Evolutionary conservation across 2,888 invertebrate species (phyloP), one percentile per base, ranked within the genome.

Genomic region (Shargacucullia verbasci): DNA sequence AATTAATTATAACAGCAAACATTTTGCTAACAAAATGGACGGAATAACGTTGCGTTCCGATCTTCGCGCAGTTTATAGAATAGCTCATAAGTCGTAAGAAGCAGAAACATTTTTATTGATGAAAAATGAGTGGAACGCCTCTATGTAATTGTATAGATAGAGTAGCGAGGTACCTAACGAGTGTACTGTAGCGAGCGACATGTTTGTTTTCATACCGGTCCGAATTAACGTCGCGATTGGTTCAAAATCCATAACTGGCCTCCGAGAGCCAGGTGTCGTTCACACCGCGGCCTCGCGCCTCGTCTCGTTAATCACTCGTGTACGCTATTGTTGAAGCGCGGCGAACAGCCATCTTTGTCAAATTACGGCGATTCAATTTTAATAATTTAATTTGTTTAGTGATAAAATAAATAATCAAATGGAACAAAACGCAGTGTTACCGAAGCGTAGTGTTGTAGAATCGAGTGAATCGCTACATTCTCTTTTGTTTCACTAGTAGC

Each of bases 231-330:
- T 92, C 87, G 93, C 92, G 89, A 94, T 92, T 93, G 92, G 92
- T 91, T 92, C 87, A 93, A 92, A 93, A 94, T 93, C 92, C 93
- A 93, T 93, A 93, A 92, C 92, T 93, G 93, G 93, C 93, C 93
- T 91, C 92, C 84, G 87, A 88, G 90, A 91, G 91, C 93, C 94
- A 94, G 94, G 94, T 94, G 94, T 94, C 94, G 94, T 94, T 94
- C 94, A 94, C 94, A 94, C 94, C 93, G 94, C 93, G 94, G 93
- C 94, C 92, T 92, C 92, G 92, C 92, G 92, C 90, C 92, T 92
- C 92, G 92, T 92, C 93, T 93, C 92, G 91, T 92, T 92, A 94
- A 92, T 92, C 92, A 92, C 90, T 90, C 92, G 90, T 89, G 89
- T 89, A 90, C 90, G 90, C 92, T 93, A 92, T 92, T 93, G 93